These are phyloP conservation scores for Pelobates fuscus DNA, from an alignment of 2,113 vertebrate species.

Conservation along the genomic window DNA sequence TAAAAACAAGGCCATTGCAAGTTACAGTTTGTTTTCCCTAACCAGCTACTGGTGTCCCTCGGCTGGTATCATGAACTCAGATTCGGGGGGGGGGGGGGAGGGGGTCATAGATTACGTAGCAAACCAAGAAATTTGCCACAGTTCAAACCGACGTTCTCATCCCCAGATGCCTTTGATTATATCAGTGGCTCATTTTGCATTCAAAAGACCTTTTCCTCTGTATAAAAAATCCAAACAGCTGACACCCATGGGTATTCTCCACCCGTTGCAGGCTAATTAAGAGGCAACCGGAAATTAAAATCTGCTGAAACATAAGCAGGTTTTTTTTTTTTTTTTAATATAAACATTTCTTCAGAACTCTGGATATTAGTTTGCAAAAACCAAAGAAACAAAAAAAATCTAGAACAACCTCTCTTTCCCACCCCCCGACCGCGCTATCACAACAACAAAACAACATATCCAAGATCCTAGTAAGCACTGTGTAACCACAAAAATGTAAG, in stretches of 20 bases:
- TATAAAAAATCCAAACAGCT: background rate
- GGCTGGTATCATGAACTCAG: too few species aligned
- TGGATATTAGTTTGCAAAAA: background rate
- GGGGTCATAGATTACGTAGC: background rate
- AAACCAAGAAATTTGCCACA: background rate
- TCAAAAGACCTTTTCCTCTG: constrained; percentile 13
- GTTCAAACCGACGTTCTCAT: background rate
- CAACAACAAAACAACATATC: too few species aligned
- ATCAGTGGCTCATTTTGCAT: constrained; percentile 29
- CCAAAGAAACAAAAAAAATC: too few species aligned
- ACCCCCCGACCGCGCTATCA: too few species aligned
- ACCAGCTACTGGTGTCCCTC: too few species aligned
- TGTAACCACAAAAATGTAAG: too few species aligned
- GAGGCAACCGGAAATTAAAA: constrained; percentile 32
- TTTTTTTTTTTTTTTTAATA: too few species aligned
- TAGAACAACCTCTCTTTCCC: too few species aligned
- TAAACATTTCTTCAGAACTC: background rate
- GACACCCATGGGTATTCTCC: constrained; percentile 11
- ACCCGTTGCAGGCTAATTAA: constrained; percentile 29
- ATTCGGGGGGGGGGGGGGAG: too few species aligned
- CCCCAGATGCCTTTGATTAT: background rate
- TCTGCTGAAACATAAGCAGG: background rate
- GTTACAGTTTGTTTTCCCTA: too few species aligned
- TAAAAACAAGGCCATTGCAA: background rate
- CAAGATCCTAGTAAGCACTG: too few species aligned